Evolutionary conservation across 2,113 vertebrate genomes (phyloP), one percentile per base, ranked within the genome.

Genomic region (Nothocercus nigrocapillus): DNA sequence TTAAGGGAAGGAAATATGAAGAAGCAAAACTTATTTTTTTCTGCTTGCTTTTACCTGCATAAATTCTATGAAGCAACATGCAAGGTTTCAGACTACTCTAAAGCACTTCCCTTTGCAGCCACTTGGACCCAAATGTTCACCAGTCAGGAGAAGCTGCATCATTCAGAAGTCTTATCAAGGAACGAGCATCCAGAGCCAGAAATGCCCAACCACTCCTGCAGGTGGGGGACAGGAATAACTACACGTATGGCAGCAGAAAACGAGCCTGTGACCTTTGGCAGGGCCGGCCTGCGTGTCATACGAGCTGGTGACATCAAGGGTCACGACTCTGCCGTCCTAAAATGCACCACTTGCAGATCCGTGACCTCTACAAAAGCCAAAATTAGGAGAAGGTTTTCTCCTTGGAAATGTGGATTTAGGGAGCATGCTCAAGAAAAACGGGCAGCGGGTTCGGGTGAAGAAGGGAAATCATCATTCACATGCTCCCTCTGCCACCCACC

Each of bases 221-320:
- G 19, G 8, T 61, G 28, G 51, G 72, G 75, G 12, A 38, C 82
- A 80, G 40, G 5, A 95, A 66, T 30, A 67, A 64, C 34, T 34
- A 36, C 80, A 42, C 0, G 0, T 8, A 19, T 3, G 20, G 53
- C 73, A 68, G 53, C 4, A 8, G 58, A 91, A 89, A 87, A 36
- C 5, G 58, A 91, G 83, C 13, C 73, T 40, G n/a, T 63, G 76
- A 88, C 73, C 79, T 95, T 86, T 64, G 85, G 36, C 27, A 64
- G 81, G 82, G 59, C 59, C 51, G 3, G 19, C n/a, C 56, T 56
- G 77, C 51, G 21, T 53, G 47, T 75, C 80, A 92, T 16, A 59
- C 25, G 83, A 95, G 73, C 80, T 51, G 61, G 17, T 72, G 45
- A 72, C 61, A 93, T 27, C 47, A 67, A 68, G 28, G 17, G 51